phyloP scores from a whole-genome alignment of 35 echinoderm and acorn worm species.

The Eucidaris tribuloides region DNA sequence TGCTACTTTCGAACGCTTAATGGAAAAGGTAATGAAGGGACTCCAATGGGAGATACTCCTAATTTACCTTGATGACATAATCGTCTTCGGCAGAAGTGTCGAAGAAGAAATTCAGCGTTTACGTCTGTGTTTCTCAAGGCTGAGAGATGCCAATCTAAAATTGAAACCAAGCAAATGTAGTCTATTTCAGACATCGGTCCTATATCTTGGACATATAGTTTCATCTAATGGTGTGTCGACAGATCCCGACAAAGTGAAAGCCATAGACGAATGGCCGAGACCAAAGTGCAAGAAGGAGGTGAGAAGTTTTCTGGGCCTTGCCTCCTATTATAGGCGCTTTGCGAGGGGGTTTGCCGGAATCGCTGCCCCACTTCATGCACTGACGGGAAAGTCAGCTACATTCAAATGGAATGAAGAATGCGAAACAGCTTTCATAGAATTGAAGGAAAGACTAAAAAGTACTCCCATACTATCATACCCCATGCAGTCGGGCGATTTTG shows the following conservation, averaged over 20 bases:
- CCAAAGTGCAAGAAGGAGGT: not conserved
- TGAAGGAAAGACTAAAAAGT: slow-evolving; percentile 31
- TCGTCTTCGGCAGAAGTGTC: slow-evolving; percentile 23
- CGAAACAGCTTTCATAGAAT: slow-evolving; percentile 42
- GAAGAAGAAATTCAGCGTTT: not conserved
- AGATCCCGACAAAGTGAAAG: slow-evolving; percentile 22
- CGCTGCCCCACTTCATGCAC: slow-evolving; percentile 12
- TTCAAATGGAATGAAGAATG: slow-evolving; percentile 62
- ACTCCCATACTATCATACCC: slow-evolving; percentile 49
- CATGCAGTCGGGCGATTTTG: not conserved
- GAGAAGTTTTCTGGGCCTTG: slow-evolving; percentile 40
- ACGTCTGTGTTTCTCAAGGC: not conserved
- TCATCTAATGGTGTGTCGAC: slow-evolving; percentile 4
- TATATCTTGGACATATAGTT: slow-evolving; percentile 50
- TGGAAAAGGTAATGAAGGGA: slow-evolving; percentile 21
- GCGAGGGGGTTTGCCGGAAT: slow-evolving; percentile 20
- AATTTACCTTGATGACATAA: slow-evolving; percentile 32
- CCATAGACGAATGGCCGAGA: slow-evolving; percentile 16
- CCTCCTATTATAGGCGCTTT: slow-evolving; percentile 53
- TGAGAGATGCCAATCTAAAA: slow-evolving; percentile 21
- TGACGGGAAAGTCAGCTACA: not conserved
- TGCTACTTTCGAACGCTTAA: slow-evolving; percentile 26
- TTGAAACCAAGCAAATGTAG: slow-evolving; percentile 48
- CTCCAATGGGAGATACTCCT: slow-evolving; percentile 35
- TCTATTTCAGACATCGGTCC: slow-evolving; percentile 13